Evolutionary conservation across 37 sponge, comb jelly and placozoan species (phyloP).

Genomic region (Geodia barretti): DNA sequence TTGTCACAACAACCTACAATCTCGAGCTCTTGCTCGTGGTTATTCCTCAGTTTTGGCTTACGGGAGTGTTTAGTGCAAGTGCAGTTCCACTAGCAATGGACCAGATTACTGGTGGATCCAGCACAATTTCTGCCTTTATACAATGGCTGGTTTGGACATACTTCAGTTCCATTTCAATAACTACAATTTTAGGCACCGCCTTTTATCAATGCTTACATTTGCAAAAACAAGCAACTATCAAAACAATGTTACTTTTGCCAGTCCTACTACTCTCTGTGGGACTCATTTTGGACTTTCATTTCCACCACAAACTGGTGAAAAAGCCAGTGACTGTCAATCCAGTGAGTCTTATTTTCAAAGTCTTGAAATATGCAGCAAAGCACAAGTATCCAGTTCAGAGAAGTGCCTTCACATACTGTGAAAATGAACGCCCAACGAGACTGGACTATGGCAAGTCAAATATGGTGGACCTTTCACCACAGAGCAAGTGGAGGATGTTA

Average conservation of each 20-base stretch:
- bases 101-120: neutral
- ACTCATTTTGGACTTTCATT: neutral
- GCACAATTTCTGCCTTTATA: neutral
- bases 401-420: slow-evolving; percentile 12
- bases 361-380: neutral
- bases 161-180: neutral
- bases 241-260: neutral
- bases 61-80: neutral
- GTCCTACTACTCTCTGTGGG: neutral
- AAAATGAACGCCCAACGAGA: neutral
- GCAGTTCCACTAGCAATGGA: neutral
- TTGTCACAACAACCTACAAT: neutral
- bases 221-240: neutral
- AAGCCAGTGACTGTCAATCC: slow-evolving; percentile 2
- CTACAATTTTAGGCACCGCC: neutral
- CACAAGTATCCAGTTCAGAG: slow-evolving; percentile 6
- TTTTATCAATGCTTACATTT: neutral
- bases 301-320: neutral
- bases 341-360: neutral
- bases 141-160: neutral
- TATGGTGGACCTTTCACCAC: slow-evolving; percentile 12
- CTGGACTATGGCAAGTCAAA: slow-evolving; percentile 2
- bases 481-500: slow-evolving; percentile 15
- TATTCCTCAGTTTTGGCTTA: neutral
- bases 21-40: neutral